Percentiles rank a stretch among this genome's conserved stretches.
phyloP scores from a whole-genome alignment of 2,888 invertebrate genomes.

The Ichneumon xanthorius region DNA sequence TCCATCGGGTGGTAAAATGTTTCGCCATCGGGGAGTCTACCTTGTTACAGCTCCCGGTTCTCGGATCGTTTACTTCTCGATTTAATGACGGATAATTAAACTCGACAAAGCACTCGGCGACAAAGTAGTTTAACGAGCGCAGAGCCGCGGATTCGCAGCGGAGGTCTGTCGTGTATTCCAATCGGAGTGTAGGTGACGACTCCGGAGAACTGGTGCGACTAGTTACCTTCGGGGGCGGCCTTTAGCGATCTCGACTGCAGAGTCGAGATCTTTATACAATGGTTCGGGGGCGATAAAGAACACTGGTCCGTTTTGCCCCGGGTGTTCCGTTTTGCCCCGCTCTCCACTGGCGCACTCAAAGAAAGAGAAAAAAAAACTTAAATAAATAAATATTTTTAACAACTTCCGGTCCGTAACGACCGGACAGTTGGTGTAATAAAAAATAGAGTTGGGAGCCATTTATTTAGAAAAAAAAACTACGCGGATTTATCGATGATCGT shows the following conservation, averaged over 20 bases:
- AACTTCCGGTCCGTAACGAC: constrained; percentile 35
- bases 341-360: neutral
- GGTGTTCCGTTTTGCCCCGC: no score
- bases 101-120: constrained; percentile 11
- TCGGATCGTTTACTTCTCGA: neutral
- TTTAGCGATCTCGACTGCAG: neutral
- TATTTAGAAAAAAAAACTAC: neutral
- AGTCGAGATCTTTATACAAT: neutral
- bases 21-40: neutral
- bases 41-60: neutral
- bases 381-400: constrained; percentile 10
- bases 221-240: constrained; percentile 38
- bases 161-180: constrained; percentile 31
- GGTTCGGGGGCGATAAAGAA: no score
- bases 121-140: constrained; percentile 21
- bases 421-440: neutral
- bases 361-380: neutral
- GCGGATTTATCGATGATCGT: constrained; percentile 15
- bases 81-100: constrained; percentile 16
- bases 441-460: neutral
- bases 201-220: constrained; percentile 41
- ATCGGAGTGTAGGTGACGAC: constrained; percentile 31
- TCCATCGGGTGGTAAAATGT: no score
- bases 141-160: neutral
- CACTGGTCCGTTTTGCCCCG: no score